Evolutionary conservation across 2,888 invertebrate species (phyloP).

Genomic region (Drosophila setosimentum): DNA sequence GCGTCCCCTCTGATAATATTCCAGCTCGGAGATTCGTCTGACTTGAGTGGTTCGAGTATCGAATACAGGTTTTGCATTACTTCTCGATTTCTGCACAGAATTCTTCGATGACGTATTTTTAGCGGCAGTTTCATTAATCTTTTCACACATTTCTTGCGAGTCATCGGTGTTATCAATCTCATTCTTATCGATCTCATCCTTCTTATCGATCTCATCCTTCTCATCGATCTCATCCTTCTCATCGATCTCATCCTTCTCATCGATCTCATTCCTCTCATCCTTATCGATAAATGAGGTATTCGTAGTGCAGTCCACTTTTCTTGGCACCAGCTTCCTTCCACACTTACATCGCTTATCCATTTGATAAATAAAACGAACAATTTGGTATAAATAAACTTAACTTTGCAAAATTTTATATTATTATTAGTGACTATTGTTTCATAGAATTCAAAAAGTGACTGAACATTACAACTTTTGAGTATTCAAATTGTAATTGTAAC

Average conservation of each 20-base stretch:
- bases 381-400: slow-evolving; percentile 13
- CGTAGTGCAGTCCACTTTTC: slow-evolving; percentile 5
- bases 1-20: slow-evolving; percentile 88
- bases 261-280: background rate
- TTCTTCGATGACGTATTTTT: background rate
- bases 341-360: slow-evolving; percentile 18
- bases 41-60: background rate
- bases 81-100: background rate
- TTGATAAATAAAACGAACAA: slow-evolving; percentile 8
- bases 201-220: background rate
- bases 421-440: background rate
- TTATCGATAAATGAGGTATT: slow-evolving; percentile 42
- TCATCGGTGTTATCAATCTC: background rate
- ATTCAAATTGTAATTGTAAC: background rate
- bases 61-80: background rate
- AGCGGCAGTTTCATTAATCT: background rate
- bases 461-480: background rate
- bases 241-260: background rate
- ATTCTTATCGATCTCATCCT: background rate
- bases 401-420: slow-evolving; percentile 8
- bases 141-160: background rate
- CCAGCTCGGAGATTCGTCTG: background rate
- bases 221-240: background rate
- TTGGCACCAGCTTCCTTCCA: background rate
- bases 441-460: background rate